Evolutionary conservation across 2,888 invertebrate species (phyloP).

Genomic region (Pheosia tremula): DNA sequence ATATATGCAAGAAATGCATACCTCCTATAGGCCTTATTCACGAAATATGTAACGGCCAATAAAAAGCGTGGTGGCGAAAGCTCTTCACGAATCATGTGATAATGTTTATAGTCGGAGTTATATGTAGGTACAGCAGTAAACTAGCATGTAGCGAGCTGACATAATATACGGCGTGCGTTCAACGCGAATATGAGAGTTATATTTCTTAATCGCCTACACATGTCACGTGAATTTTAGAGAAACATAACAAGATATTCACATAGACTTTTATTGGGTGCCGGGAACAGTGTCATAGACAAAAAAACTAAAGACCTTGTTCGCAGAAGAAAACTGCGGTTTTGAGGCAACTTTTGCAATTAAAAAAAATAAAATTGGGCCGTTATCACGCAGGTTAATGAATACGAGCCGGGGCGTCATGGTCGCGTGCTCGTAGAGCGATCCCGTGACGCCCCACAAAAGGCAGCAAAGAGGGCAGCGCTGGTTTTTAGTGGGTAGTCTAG

Average conservation of each 20-base stretch:
- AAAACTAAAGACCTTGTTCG: too few relatives aligned
- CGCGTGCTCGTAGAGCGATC: too few relatives aligned
- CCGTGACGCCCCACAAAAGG: too few relatives aligned
- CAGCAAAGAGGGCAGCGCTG: too few relatives aligned
- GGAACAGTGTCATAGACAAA: slow-evolving; percentile 2
- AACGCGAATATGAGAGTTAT: slow-evolving; percentile 16
- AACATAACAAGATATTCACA: slow-evolving; percentile 21
- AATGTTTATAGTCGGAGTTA: slow-evolving; percentile 23
- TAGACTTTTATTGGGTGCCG: slow-evolving; percentile 11
- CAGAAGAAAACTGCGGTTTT: too few relatives aligned
- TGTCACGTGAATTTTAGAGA: slow-evolving; percentile 38
- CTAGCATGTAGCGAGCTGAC: slow-evolving; percentile 14
- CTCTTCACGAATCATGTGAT: slow-evolving; percentile 37
- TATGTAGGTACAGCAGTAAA: slow-evolving; percentile 26
- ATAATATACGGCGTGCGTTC: slow-evolving; percentile 10
- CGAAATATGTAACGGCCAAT: slow-evolving; percentile 11
- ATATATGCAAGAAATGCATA: slow-evolving; percentile 2
- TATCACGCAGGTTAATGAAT: too few relatives aligned
- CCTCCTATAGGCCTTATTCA: background rate
- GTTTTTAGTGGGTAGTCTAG: too few relatives aligned
- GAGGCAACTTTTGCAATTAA: too few relatives aligned
- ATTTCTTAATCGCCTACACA: slow-evolving; percentile 26
- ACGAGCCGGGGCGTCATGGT: too few relatives aligned
- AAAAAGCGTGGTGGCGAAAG: slow-evolving; percentile 7
- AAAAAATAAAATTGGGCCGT: too few relatives aligned